Percentiles rank a stretch among this genome's conserved stretches.
Evolutionary conservation across 2,797 vertebrate species (phyloP).

Genomic region (Lutjanus argentimaculatus): DNA sequence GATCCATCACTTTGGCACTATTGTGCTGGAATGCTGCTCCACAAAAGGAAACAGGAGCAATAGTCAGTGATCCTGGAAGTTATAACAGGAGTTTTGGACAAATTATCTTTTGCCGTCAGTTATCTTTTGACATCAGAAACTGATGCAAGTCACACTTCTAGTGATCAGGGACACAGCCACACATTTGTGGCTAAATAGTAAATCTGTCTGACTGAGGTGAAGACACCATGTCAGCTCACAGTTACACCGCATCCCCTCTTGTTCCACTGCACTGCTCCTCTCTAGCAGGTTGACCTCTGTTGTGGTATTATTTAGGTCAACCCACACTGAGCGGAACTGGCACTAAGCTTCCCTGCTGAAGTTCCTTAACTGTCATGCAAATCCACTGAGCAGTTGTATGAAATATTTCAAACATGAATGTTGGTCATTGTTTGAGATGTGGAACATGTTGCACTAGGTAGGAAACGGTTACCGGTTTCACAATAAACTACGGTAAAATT

Average conservation of each 20-base stretch:
- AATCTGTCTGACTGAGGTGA: neutral
- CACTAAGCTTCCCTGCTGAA: neutral
- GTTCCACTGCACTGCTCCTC: neutral
- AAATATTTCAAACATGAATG: neutral
- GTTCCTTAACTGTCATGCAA: constrained; percentile 2
- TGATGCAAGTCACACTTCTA: neutral
- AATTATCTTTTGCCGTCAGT: neutral
- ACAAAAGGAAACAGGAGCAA: neutral
- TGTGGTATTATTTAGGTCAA: constrained; percentile 28
- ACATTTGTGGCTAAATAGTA: neutral
- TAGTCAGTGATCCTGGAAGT: neutral
- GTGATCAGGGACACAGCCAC: neutral
- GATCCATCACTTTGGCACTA: constrained; percentile 18
- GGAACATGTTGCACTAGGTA: neutral
- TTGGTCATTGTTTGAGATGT: neutral
- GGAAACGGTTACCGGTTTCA: too few relatives aligned
- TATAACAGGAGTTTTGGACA: constrained; percentile 9
- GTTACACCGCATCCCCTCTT: constrained; percentile 30
- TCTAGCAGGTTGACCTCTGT: neutral
- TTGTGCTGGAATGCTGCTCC: constrained; percentile 6
- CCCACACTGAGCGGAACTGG: neutral
- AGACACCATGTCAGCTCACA: neutral
- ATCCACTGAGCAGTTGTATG: neutral
- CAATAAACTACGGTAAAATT: too few relatives aligned
- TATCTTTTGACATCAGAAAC: neutral